These are phyloP conservation scores for Phalloptychus januarius DNA, from an alignment of 2,797 vertebrate species.

Conservation along the genomic window DNA sequence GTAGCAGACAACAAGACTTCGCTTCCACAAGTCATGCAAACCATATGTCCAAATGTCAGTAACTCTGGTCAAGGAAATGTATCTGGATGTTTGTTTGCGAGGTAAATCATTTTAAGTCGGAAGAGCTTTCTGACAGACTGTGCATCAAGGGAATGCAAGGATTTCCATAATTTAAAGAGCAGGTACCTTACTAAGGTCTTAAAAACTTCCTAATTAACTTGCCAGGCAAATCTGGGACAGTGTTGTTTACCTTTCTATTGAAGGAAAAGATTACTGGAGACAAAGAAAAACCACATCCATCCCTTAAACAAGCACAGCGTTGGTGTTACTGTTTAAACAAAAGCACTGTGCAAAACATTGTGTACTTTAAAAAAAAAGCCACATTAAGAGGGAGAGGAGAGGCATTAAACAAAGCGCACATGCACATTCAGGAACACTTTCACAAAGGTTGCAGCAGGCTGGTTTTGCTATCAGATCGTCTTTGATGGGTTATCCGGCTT, in stretches of 20 bases:
- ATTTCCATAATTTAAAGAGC: conserved; percentile 70
- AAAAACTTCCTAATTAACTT: conserved; percentile 21
- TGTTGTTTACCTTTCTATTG: conserved; percentile 20
- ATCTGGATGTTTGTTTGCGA: conserved; percentile 29
- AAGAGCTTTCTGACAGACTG: conserved; percentile 36
- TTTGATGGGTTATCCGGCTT: conserved; percentile 39
- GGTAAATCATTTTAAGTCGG: conserved; percentile 50
- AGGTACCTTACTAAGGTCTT: conserved; percentile 41
- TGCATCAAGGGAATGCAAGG: conserved; percentile 42
- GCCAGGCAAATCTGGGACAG: conserved; percentile 23
- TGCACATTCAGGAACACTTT: conserved; percentile 17
- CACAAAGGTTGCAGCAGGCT: conserved; percentile 36
- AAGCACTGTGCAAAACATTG: conserved; percentile 22
- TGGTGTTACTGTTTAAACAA: conserved; percentile 55
- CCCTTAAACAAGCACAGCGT: conserved; percentile 44
- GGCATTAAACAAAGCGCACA: conserved; percentile 24
- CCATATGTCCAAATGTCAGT: conserved; percentile 44
- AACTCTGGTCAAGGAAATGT: conserved; percentile 42
- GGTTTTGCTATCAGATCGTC: conserved; percentile 58
- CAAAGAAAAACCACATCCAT: conserved; percentile 45
- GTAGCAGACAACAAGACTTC: conserved; percentile 32
- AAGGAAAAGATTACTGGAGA: conserved; percentile 32
- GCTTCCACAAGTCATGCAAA: background rate
- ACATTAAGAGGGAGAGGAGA: conserved; percentile 32
- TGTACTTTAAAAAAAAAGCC: conserved; percentile 7